Conservation (phyloP, 2,797 vertebrate species). For the Rhyacichthys aspro region DNA sequence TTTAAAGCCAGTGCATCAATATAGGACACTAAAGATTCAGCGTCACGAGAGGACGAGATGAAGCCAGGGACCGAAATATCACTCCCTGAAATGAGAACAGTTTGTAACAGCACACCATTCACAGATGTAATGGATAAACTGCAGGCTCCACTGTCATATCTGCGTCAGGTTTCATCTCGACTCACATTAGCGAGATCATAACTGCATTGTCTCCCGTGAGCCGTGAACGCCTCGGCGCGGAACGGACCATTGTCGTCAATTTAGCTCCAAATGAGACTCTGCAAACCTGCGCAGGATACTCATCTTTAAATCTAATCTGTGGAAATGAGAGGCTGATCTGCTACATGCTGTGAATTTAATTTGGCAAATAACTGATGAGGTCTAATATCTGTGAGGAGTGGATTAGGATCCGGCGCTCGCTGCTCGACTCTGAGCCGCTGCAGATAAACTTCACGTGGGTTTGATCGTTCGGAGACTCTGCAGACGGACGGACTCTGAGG, state of each 20-base stretch:
- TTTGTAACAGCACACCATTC: conserved; percentile 31
- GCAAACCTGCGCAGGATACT: conserved; percentile 41
- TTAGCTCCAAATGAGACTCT: conserved; percentile 51
- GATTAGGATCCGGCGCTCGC: conserved; percentile 22
- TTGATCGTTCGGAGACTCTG: conserved; percentile 24
- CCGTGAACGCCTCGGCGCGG: conserved; percentile 36
- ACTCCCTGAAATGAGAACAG: conserved; percentile 2
- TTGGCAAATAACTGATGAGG: conserved; percentile 44
- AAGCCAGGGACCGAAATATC: conserved; percentile 1
- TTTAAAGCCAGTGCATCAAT: too few species aligned
- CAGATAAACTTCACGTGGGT: conserved; percentile 18
- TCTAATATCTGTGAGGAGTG: conserved; percentile 38
- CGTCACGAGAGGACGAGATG: background rate
- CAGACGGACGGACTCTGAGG: background rate
- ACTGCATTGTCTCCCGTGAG: conserved; percentile 30
- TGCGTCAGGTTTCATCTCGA: conserved; percentile 60
- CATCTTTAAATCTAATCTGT: conserved; percentile 57
- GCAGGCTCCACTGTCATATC: conserved; percentile 40
- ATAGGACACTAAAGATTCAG: background rate
- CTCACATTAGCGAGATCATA: conserved; percentile 59
- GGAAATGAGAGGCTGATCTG: conserved; percentile 48
- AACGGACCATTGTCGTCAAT: conserved; percentile 50
- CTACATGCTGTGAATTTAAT: conserved; percentile 60
- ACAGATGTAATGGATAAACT: conserved; percentile 51
- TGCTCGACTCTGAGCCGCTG: background rate